phyloP scores from a whole-genome alignment of 2,888 invertebrate genomes.

The Acrobasis suavella region DNA sequence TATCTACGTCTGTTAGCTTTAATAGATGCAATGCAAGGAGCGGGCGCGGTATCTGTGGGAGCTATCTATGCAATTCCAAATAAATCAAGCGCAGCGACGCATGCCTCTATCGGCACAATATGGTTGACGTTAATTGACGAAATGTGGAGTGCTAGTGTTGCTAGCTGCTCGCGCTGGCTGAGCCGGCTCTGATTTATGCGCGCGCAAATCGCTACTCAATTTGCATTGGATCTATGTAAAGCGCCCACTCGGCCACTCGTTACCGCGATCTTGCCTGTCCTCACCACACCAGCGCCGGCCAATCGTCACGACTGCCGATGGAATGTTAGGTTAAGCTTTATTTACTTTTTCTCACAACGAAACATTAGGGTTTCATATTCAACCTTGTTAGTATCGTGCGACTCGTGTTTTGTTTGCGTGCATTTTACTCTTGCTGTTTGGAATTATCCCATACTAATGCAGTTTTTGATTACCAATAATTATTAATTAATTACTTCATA shows the following conservation, averaged over 20 bases:
- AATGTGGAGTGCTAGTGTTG: conserved; percentile 51
- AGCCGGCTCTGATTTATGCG: conserved; percentile 56
- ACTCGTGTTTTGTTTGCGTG: no score
- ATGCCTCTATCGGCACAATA: conserved; percentile 54
- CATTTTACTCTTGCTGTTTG: no score
- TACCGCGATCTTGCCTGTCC: conserved; percentile 52
- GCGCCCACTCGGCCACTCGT: conserved; percentile 64
- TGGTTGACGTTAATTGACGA: conserved; percentile 68
- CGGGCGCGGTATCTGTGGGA: conserved; percentile 33
- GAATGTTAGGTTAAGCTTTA: conserved; percentile 48
- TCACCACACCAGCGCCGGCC: conserved; percentile 47
- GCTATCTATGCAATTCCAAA: conserved; percentile 39
- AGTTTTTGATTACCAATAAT: no score
- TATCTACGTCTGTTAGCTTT: conserved; percentile 28
- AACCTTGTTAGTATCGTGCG: not conserved
- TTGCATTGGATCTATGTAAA: conserved; percentile 74
- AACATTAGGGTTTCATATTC: not conserved
- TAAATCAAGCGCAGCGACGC: conserved; percentile 46
- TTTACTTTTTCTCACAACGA: conserved; percentile 32
- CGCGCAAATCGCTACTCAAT: conserved; percentile 65
- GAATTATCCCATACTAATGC: no score
- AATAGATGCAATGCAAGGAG: conserved; percentile 34
- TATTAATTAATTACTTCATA: no score
- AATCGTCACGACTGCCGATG: conserved; percentile 59
- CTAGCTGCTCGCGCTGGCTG: conserved; percentile 30